Evolutionary conservation across 2,888 invertebrate genomes (phyloP).

Genomic region (Ochropleura plecta): DNA sequence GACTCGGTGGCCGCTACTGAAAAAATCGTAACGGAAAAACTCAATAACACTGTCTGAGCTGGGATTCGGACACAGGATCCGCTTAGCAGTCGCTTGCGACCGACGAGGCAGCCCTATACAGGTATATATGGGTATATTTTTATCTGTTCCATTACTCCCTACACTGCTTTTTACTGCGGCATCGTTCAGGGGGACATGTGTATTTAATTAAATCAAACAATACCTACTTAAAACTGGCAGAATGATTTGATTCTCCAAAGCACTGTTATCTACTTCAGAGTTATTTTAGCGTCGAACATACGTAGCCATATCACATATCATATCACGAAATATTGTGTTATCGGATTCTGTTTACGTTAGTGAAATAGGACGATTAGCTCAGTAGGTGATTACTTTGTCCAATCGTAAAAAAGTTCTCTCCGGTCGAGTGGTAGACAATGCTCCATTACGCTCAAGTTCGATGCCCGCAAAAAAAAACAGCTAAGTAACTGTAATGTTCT

Average conservation of each 20-base stretch:
- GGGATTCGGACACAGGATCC: too few species aligned
- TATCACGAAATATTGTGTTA: slow-evolving; percentile 30
- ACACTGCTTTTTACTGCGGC: too few species aligned
- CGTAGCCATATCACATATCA: slow-evolving; percentile 22
- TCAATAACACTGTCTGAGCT: too few species aligned
- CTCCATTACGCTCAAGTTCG: slow-evolving; percentile 55
- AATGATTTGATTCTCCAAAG: background rate
- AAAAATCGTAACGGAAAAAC: too few species aligned
- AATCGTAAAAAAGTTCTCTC: slow-evolving; percentile 21
- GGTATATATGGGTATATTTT: too few species aligned
- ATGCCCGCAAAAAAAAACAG: slow-evolving; percentile 39
- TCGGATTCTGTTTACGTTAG: slow-evolving; percentile 45
- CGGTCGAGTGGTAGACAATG: slow-evolving; percentile 42
- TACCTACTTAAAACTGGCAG: background rate
- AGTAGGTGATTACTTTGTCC: slow-evolving; percentile 31
- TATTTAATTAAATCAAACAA: background rate
- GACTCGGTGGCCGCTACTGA: too few species aligned
- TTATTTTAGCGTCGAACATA: slow-evolving; percentile 27
- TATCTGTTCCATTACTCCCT: too few species aligned
- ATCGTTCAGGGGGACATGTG: too few species aligned
- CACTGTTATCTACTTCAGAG: slow-evolving; percentile 18
- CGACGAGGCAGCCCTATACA: too few species aligned
- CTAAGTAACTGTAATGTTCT: slow-evolving; percentile 10
- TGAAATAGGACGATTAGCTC: slow-evolving; percentile 28
- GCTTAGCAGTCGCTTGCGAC: too few species aligned